Base-by-base conservation (phyloP, 1,140 invertebrate species). In the Cydia splendana region DNA sequence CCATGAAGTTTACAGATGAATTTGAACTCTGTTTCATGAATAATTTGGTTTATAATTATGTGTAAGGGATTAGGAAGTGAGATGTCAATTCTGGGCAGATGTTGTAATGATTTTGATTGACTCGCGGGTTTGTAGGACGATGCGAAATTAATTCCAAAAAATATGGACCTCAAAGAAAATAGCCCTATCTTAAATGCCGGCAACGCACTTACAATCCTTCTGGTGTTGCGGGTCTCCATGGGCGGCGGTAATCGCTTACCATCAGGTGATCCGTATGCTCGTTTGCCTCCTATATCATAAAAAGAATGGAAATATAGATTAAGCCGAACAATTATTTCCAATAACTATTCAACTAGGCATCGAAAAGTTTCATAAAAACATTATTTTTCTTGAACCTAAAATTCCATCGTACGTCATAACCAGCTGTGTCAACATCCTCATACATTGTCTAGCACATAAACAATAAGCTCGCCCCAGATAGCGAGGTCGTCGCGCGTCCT, bases 401-500 rank as follows among this genome's bases (percentile, higher is more conserved):
- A 24, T 62, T 62, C 20, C 20, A 24, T 12, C 57, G 10, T 7
- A 62, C 57, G 57, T 62, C 57, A 62, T n/a, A 20, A 24, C 57
- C 57, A n/a, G 18, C 9, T 62, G 57, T 24, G 20, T 24, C 18
- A 62, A 62, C 20, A 62, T 62, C 57, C 57, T 62, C 57, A 62
- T 62, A 62, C 57, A 62, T 24, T 62, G 57, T 62, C 57, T 62
- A 24, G 20, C 7, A 24, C 20, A 24, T 10, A 53, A 53, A 53
- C 51, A 53, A 62, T 62, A 62, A 62, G 57, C 3, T 9, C 57
- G 57, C 18, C 57, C 57, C 57, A 62, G 9, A 62, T 62, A 62
- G 18, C 74, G 67, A 71, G 79, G 74, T 34, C 76, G 12, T 77
- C 9, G 18, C 20, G 57, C 57, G 81, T 76, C 79, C 81, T 82